Conservation (phyloP, 2,113 vertebrate species). For the Myxocyprinus asiaticus region DNA sequence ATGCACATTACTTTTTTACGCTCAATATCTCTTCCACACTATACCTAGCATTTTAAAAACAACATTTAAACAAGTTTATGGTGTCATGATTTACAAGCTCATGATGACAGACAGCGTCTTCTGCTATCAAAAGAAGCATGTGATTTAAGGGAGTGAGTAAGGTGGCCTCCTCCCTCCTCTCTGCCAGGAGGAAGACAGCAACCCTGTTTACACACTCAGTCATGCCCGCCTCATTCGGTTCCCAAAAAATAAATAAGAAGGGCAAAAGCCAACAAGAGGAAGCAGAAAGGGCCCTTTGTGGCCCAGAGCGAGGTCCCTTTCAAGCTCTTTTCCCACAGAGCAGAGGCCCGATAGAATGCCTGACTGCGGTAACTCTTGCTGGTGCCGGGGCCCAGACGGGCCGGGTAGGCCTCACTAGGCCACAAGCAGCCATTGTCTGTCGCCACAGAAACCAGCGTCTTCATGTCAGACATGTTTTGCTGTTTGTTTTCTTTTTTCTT, state of each 20-base stretch:
- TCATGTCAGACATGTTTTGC: constrained; percentile 87
- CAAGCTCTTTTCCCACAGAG: constrained; percentile 79
- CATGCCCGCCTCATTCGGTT: constrained; percentile 67
- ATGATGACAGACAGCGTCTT: constrained; percentile 44
- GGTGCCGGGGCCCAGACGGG: constrained; percentile 81
- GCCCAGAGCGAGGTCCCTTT: constrained; percentile 76
- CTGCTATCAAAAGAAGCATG: background rate
- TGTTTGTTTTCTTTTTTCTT: constrained; percentile 81
- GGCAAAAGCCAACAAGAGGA: constrained; percentile 72
- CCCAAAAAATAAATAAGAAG: constrained; percentile 76
- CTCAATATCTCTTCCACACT: too few species aligned
- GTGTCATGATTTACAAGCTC: background rate
- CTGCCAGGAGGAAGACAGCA: constrained; percentile 40
- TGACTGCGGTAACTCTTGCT: constrained; percentile 82
- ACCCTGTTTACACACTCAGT: constrained; percentile 47
- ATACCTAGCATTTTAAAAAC: too few species aligned
- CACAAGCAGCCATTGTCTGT: constrained; percentile 83
- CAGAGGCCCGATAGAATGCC: constrained; percentile 68
- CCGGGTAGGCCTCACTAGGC: constrained; percentile 76
- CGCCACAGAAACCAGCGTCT: constrained; percentile 84
- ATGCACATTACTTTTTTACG: too few species aligned
- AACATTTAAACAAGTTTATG: too few species aligned
- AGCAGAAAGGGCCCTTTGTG: constrained; percentile 78
- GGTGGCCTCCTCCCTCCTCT: background rate
- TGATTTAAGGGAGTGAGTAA: background rate